These are phyloP conservation scores for Henicopernis longicauda DNA, from an alignment of 2,113 vertebrate species.

Conservation along the genomic window DNA sequence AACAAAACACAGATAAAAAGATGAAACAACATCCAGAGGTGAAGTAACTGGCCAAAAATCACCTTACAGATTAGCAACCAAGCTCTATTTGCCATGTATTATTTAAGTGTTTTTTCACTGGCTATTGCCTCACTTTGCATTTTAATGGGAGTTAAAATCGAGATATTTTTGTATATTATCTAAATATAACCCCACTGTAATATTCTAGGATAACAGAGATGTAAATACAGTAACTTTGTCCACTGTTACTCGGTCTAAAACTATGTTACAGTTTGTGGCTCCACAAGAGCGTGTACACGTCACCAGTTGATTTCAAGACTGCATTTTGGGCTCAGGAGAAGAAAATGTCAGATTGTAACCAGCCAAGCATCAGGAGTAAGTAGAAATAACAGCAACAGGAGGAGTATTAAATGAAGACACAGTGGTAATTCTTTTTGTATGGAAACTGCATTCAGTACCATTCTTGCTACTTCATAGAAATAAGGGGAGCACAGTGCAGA, in stretches of 20 bases:
- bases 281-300: not conserved
- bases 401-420: not conserved
- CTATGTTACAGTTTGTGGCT: not conserved
- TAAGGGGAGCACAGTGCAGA: not conserved
- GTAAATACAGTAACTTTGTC: not conserved
- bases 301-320: not conserved
- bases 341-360: not conserved
- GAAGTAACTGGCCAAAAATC: not conserved
- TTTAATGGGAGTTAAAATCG: not conserved
- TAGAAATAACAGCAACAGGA: not conserved
- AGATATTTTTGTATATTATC: not conserved
- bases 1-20: not conserved
- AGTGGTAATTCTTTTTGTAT: not conserved
- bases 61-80: not conserved
- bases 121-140: not conserved
- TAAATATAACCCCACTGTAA: not conserved
- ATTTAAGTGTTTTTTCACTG: not conserved
- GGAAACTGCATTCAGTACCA: not conserved
- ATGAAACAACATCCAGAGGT: not conserved
- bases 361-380: not conserved
- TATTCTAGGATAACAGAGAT: not conserved
- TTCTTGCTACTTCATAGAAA: not conserved
- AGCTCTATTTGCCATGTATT: not conserved
- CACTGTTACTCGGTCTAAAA: not conserved
- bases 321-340: not conserved